These are phyloP conservation scores for Butorides virescens DNA, from an alignment of 2,113 vertebrate genomes.

Conservation along the genomic window DNA sequence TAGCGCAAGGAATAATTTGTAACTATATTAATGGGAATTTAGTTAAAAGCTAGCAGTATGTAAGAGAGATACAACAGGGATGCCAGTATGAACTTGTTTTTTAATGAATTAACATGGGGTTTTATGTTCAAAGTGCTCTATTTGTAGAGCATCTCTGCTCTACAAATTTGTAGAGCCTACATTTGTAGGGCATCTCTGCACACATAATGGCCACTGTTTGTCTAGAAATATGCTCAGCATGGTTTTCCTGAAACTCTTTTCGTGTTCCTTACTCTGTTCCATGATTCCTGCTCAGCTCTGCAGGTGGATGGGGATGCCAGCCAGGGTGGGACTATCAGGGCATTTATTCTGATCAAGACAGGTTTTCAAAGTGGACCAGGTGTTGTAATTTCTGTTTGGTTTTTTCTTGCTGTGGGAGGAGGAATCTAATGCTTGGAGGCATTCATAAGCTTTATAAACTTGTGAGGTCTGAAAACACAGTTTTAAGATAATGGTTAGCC, in stretches of 20 bases:
- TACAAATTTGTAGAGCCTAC: no score
- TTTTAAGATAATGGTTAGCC: background rate
- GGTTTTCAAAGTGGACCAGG: background rate
- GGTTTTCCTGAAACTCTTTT: background rate
- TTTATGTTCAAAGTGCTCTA: background rate
- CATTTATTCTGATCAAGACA: background rate
- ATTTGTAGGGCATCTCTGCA: background rate
- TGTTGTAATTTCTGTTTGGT: background rate
- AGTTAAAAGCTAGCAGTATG: background rate
- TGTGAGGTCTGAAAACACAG: background rate
- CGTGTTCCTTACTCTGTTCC: background rate
- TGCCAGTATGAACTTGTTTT: background rate
- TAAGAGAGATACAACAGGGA: background rate
- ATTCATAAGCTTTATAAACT: background rate
- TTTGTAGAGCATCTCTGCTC: no score
- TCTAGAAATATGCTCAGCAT: background rate
- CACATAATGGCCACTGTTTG: fast-evolving
- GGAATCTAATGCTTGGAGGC: background rate
- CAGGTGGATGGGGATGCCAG: fast-evolving
- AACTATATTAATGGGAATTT: background rate
- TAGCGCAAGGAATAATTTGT: background rate
- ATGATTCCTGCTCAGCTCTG: background rate
- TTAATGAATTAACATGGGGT: background rate
- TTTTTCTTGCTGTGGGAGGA: background rate
- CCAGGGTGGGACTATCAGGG: background rate